These are phyloP conservation scores for Entomyzon cyanotis DNA, from an alignment of 2,113 vertebrate genomes.

Conservation along the genomic window DNA sequence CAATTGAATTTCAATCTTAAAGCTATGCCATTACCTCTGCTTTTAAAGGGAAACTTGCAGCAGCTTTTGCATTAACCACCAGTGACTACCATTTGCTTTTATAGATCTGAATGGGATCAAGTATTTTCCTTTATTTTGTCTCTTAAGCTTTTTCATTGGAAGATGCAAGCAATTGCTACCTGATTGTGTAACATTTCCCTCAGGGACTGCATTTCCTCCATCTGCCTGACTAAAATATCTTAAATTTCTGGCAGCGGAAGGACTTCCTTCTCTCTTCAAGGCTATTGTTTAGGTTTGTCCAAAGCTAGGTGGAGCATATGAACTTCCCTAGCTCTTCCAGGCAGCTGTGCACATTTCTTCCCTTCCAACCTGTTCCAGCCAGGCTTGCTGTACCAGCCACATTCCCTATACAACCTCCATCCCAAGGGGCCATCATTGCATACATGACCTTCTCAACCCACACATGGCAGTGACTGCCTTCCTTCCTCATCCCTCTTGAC, in stretches of 20 bases:
- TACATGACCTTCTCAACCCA: not conserved
- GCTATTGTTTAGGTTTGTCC: not conserved
- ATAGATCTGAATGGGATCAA: not conserved
- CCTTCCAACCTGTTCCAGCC: not conserved
- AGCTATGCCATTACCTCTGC: not conserved
- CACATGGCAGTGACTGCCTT: fast-evolving
- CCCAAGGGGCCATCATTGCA: fast-evolving
- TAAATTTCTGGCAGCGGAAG: not conserved
- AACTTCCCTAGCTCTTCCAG: not conserved
- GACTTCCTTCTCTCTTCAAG: not conserved
- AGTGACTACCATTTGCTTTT: fast-evolving
- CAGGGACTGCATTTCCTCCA: not conserved
- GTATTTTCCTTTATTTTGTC: not conserved
- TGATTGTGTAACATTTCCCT: not conserved
- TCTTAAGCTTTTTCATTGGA: not conserved
- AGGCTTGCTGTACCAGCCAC: not conserved
- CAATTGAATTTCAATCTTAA: not conserved
- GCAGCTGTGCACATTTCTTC: not conserved
- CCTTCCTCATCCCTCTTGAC: not conserved
- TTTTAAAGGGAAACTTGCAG: not conserved
- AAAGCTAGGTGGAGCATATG: fast-evolving
- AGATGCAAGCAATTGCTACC: not conserved
- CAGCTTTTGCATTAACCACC: not conserved
- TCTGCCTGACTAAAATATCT: not conserved
- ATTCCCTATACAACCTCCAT: not conserved